Evolutionary conservation across 2,113 vertebrate genomes (phyloP), one percentile per base, ranked within the genome.

Genomic region (Phainopepla nitens): DNA sequence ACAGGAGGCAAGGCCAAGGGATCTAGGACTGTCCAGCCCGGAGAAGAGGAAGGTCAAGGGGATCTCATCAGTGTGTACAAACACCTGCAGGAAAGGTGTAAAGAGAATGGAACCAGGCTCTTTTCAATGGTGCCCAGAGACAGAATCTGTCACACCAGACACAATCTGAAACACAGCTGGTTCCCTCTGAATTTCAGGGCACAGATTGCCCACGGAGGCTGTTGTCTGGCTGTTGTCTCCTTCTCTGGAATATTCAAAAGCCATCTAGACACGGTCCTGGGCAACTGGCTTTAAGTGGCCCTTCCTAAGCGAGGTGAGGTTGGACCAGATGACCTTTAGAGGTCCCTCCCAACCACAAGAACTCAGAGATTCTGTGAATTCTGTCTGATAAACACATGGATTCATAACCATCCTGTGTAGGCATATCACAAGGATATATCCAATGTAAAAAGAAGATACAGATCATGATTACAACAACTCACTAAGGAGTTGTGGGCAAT

Each of bases 81-180:
- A 42, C 51, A 58, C 5, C 21, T 39, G 33, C 66, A 72, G 7
- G 15, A 51, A 71, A 28, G 17, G 25, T 36, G 11, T 19, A 76
- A 53, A 39, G 36, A 73, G 24, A 35, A 79, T 3, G 8, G 29
- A 80, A 15, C 13, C 56, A 85, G 29, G 29, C 25, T 86, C 29
- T 77, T 56, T 21, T 51, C 50, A 53, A 6, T 7, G 20, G 29
- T 36, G 13, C 31, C 25, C 36, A 53, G 20, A 39, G 22, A 44
- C 4, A 75, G 20, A 12, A 56, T 24, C 3, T 0, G 0, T 53
- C 12, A 44, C 16, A 66, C 6, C 0, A 8, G 22, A 65, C 29
- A 76, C 20, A 79, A 47, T 8, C 13, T 12, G 39, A 75, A 91
- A 82, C 16, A 61, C 20, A 16, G 28, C 17, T 66, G 29, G 17